phyloP scores from a whole-genome alignment of 1,140 invertebrate genomes.

The Metopolophium dirhodum region DNA sequence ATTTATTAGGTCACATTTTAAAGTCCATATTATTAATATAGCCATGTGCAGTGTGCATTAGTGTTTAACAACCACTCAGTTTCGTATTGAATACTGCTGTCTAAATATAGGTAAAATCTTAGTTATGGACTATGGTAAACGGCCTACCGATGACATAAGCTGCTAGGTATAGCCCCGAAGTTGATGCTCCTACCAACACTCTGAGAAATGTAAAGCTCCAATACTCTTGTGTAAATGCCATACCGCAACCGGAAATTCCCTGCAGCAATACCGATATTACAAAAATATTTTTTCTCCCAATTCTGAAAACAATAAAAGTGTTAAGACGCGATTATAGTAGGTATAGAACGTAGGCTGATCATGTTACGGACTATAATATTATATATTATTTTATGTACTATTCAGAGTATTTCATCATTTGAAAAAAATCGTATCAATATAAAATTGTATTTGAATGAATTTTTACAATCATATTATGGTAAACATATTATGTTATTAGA shows the following conservation, averaged over 20 bases:
- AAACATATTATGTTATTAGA: neutral
- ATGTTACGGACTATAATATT: neutral
- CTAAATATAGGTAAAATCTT: neutral
- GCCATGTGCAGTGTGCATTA: neutral
- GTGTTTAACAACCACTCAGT: neutral
- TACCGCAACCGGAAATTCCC: conserved; percentile 71
- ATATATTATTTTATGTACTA: neutral
- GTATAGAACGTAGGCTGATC: neutral
- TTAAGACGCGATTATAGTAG: neutral
- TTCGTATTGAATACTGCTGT: neutral
- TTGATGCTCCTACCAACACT: conserved; percentile 75
- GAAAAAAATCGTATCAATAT: neutral
- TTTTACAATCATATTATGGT: neutral
- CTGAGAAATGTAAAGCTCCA: conserved; percentile 74
- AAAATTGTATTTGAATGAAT: neutral
- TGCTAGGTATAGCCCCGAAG: conserved; percentile 78
- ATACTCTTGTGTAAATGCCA: conserved; percentile 73
- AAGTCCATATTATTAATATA: neutral
- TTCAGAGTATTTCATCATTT: neutral
- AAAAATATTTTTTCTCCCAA: conserved; percentile 76
- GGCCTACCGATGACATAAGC: conserved; percentile 77
- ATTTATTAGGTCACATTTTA: conserved; percentile 1
- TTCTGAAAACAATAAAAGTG: conserved; percentile 64
- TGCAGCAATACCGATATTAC: conserved; percentile 75
- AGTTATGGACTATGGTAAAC: conserved; percentile 30